Conservation (phyloP, 30 jellyfish, hydroid and myxozoan species). For the Pelagia noctiluca region DNA sequence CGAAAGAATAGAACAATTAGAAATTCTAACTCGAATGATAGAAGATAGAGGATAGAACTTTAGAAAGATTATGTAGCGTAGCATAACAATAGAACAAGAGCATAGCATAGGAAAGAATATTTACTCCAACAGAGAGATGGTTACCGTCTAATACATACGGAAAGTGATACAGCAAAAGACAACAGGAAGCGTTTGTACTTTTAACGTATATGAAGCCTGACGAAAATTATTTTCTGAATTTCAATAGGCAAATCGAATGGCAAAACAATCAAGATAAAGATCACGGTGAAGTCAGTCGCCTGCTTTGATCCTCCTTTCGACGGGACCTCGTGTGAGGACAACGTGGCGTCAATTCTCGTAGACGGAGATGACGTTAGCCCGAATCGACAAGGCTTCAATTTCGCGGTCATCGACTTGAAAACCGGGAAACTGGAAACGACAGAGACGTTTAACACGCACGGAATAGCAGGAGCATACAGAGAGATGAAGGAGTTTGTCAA, state of each 20-base stretch:
- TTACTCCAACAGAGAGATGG: too few species aligned
- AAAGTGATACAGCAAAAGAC: too few species aligned
- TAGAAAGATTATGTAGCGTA: too few species aligned
- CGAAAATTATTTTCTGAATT: too few species aligned
- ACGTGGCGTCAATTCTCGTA: constrained; percentile 89
- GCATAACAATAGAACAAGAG: too few species aligned
- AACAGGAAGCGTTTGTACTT: too few species aligned
- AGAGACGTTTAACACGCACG: constrained; percentile 88
- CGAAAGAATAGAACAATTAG: background rate
- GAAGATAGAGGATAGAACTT: too few species aligned
- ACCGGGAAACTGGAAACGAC: constrained; percentile 85
- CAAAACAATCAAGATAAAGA: too few species aligned
- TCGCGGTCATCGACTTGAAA: constrained; percentile 86
- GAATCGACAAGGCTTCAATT: constrained; percentile 90
- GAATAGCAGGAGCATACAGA: constrained; percentile 97
- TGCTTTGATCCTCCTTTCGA: constrained; percentile 98
- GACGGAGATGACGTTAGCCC: constrained; percentile 92
- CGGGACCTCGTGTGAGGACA: constrained; percentile 94
- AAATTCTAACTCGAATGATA: background rate
- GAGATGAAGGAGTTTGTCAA: constrained; percentile 71
- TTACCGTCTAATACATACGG: too few species aligned
- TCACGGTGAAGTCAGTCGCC: constrained; percentile 82
- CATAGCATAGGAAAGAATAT: too few species aligned
- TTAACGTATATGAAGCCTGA: too few species aligned
- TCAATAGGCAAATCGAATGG: too few species aligned